Conservation (phyloP, 2,113 vertebrate genomes). For the Corythornis madagascariensis region DNA sequence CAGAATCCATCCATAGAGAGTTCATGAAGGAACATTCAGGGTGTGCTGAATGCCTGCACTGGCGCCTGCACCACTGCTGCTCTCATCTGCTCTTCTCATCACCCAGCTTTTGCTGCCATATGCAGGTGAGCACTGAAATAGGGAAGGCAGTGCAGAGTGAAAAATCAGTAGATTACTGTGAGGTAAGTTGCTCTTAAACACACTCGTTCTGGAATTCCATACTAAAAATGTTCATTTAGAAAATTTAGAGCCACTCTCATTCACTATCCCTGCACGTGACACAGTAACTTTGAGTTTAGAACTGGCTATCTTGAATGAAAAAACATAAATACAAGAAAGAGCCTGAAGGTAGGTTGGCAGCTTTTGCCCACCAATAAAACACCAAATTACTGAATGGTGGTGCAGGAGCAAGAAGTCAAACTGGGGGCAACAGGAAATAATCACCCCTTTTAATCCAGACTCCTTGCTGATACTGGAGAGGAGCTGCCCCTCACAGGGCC, state of each 20-base stretch:
- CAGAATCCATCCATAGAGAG: neutral
- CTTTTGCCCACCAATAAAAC: neutral
- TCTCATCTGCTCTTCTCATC: too few relatives aligned
- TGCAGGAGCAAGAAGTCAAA: neutral
- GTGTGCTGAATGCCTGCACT: fast-evolving
- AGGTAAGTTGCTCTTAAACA: neutral
- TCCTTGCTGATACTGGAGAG: fast-evolving
- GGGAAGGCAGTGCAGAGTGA: neutral
- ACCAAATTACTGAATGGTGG: neutral
- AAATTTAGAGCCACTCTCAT: neutral
- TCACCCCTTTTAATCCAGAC: fast-evolving
- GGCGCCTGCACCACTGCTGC: fast-evolving
- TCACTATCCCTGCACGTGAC: neutral
- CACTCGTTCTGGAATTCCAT: neutral
- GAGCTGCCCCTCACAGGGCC: neutral
- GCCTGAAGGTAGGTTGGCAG: neutral
- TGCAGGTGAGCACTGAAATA: neutral
- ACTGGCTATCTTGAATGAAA: neutral
- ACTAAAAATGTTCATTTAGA: neutral
- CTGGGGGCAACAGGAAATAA: too few relatives aligned
- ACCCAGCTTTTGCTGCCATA: fast-evolving
- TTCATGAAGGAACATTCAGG: too few relatives aligned
- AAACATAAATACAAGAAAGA: neutral
- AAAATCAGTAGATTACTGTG: neutral
- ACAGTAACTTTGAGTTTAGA: neutral